These are phyloP conservation scores for Trissolcus basalis DNA, from an alignment of 1,140 invertebrate species.

Conservation along the genomic window DNA sequence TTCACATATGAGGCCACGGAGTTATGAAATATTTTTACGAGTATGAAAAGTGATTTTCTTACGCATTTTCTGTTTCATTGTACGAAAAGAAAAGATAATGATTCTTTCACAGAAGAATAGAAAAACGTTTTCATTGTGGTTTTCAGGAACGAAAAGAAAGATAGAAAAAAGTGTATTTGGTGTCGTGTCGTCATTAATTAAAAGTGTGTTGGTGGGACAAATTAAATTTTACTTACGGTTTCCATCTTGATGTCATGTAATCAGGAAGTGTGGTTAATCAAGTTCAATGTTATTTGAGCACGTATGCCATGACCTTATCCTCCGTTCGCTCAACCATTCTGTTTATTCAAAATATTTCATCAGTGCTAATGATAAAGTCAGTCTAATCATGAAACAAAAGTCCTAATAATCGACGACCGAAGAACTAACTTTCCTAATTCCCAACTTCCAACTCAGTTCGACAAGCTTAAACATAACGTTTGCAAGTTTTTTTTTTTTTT, in stretches of 20 bases:
- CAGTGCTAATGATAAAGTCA: not conserved
- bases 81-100: no score
- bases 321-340: slow-evolving; percentile 13
- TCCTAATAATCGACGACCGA: not conserved
- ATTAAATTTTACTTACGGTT: slow-evolving; percentile 23
- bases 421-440: not conserved
- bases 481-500: not conserved
- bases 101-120: no score
- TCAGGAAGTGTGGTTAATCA: slow-evolving; percentile 42
- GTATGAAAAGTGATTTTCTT: no score
- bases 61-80: no score
- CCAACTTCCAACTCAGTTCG: no score
- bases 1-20: no score
- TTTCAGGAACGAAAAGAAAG: no score
- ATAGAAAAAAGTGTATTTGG: no score
- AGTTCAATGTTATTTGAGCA: slow-evolving; percentile 45
- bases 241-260: slow-evolving; percentile 28
- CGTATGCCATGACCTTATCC: slow-evolving; percentile 27
- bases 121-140: no score
- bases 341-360: slow-evolving; percentile 30
- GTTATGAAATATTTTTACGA: no score
- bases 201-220: not conserved
- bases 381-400: not conserved
- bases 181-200: no score
- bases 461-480: no score